Evolutionary conservation across 2,888 invertebrate species (phyloP).

Genomic region (Caenorhabditis zanzibari): DNA sequence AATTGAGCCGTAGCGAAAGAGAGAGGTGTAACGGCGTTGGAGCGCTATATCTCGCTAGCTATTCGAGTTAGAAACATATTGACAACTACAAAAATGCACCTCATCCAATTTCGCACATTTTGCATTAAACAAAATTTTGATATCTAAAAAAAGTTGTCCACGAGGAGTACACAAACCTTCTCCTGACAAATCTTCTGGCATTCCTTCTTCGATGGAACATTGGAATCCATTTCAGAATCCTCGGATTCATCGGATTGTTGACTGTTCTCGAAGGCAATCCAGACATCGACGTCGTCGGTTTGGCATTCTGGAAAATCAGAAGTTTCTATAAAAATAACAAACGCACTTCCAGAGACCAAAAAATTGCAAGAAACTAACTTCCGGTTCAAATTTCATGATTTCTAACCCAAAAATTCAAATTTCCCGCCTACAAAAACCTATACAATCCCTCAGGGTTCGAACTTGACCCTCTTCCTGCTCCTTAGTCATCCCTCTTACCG

Average conservation of each 20-base stretch:
- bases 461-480: background rate
- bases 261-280: constrained; percentile 76
- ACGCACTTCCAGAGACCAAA: too few relatives aligned
- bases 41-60: too few relatives aligned
- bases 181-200: constrained; percentile 70
- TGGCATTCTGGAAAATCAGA: constrained; percentile 67
- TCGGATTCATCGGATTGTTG: constrained; percentile 62
- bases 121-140: too few relatives aligned
- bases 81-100: background rate
- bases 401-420: background rate
- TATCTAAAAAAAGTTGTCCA: too few relatives aligned
- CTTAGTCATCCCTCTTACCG: background rate
- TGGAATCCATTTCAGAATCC: constrained; percentile 48
- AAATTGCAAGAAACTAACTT: background rate
- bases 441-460: background rate
- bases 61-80: background rate
- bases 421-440: background rate
- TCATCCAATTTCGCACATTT: too few relatives aligned
- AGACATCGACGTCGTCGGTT: constrained; percentile 67
- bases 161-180: too few relatives aligned
- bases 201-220: constrained; percentile 62
- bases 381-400: background rate
- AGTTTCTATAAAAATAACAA: background rate
- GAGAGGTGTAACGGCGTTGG: too few relatives aligned
- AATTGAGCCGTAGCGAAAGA: too few relatives aligned